Base-by-base conservation (phyloP, 2,113 vertebrate genomes). In the Festucalex cinctus region DNA sequence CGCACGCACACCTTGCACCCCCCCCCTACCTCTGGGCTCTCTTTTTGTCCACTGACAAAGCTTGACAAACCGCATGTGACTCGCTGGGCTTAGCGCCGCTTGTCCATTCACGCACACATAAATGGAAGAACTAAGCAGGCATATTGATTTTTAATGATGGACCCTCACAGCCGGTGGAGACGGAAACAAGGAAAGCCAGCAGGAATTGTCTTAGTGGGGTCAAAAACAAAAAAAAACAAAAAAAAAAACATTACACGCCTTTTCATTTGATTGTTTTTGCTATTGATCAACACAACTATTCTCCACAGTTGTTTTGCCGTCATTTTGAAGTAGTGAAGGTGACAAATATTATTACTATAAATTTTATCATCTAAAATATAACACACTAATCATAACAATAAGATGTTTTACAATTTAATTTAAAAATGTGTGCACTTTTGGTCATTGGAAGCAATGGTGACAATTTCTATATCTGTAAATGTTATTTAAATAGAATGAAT, bases 1-100 rank as follows among this genome's bases (percentile, higher is more conserved):
- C 53, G 48, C 58, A 74, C 65, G 70, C 77, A 77, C 84, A 70
- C 74, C 53, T 74, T 81, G 59, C 71, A 66, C 63, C 72, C 66
- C 48, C 69, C 67, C 68, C 63, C 54, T 73, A 62, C 67, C 67
- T 74, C 62, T 9, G 6, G 71, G 81, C 62, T 82, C 56, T 59
- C 79, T 86, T 86, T 89, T 95, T 95, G 94, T 94, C 95, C 93
- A 91, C 89, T 94, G 95, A 95, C 94, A 95, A 95, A 95, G 94
- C 94, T 94, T 95, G 94, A 98, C 94, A 96, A 97, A 97, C 95
- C 93, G 85, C 93, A 94, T 94, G 95, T 94, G 94, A 94, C 94
- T 94, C 81, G 85, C 90, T 93, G 95, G 94, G 92, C 94, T 95
- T 93, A 94, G 93, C 94, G 93, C 77, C 20, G 9, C 71, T 76